A percentile compares a stretch with the other conserved stretches of the same genome.
phyloP scores from a whole-genome alignment of 2,113 vertebrate genomes.

The Morone saxatilis region DNA sequence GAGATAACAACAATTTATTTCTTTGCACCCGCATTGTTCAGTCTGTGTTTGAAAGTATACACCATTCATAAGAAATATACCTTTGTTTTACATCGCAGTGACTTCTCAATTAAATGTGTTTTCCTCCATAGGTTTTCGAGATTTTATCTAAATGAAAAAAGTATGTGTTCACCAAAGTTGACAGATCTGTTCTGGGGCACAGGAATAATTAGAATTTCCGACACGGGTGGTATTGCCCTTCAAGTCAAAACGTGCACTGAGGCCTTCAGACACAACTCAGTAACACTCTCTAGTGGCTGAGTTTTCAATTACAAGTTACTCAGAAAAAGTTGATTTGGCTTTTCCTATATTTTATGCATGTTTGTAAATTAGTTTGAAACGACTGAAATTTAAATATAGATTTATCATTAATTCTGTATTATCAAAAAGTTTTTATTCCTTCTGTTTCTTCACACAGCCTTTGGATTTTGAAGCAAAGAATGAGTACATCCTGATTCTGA shows the following conservation, averaged over 20 bases:
- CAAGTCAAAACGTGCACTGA: neutral
- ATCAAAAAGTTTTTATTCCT: neutral
- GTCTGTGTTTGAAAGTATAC: neutral
- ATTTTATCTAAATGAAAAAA: neutral
- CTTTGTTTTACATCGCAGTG: neutral
- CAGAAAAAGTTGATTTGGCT: neutral
- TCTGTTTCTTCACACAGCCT: constrained; percentile 82
- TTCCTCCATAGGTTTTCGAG: neutral
- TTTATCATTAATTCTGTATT: neutral
- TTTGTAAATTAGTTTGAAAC: neutral
- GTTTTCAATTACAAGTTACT: neutral
- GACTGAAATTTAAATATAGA: neutral
- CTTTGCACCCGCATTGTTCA: neutral
- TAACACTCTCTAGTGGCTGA: constrained; percentile 56
- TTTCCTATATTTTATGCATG: neutral
- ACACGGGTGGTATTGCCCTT: neutral
- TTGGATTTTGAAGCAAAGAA: constrained; percentile 88
- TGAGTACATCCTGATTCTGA: constrained; percentile 83
- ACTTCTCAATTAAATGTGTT: too few relatives aligned
- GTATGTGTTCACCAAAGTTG: neutral
- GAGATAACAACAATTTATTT: neutral
- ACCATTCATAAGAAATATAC: neutral
- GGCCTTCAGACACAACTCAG: constrained; percentile 11
- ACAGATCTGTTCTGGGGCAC: neutral
- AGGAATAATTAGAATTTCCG: neutral